Conservation (phyloP, 2,113 vertebrate genomes). For the Oxygymnocypris stewartii region DNA sequence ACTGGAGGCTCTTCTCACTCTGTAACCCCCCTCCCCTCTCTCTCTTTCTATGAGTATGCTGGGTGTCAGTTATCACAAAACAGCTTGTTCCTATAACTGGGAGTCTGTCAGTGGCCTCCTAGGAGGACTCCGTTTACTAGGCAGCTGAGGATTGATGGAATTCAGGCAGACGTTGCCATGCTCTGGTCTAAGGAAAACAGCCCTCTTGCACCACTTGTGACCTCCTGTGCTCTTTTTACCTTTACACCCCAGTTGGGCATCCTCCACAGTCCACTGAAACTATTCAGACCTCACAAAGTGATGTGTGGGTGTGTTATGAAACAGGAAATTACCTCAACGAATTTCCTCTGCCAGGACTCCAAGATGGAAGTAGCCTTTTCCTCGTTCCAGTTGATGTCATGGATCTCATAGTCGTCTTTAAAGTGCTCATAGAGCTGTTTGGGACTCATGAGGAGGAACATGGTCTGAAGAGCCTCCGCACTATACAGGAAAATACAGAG, state of each 20-base stretch:
- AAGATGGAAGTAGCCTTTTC: conserved; percentile 91
- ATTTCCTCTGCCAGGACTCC: conserved; percentile 96
- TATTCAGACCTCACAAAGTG: not conserved
- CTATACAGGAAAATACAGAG: conserved; percentile 68
- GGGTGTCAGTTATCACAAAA: conserved; percentile 81
- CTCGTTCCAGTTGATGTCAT: conserved; percentile 97
- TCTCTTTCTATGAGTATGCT: conserved; percentile 56
- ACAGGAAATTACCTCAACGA: conserved; percentile 84
- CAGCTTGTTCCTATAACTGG: conserved; percentile 82
- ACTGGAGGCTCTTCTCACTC: conserved; percentile 50
- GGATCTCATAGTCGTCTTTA: conserved; percentile 96
- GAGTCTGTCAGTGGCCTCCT: conserved; percentile 70
- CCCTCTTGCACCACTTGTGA: conserved; percentile 35
- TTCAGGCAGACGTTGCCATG: conserved; percentile 66
- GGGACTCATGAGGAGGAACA: conserved; percentile 97
- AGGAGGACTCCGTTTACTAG: conserved; percentile 71
- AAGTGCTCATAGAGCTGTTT: conserved; percentile 97
- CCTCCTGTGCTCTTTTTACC: not conserved
- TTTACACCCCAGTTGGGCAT: not conserved
- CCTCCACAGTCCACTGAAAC: not conserved
- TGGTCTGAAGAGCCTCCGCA: conserved; percentile 95
- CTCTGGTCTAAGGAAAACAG: conserved; percentile 58
- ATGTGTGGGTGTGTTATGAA: not conserved
- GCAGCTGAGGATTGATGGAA: conserved; percentile 76
- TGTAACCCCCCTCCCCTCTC: conserved; percentile 38